Percentiles rank a stretch among this genome's conserved stretches.
Conservation (phyloP, 2,888 invertebrate species). For the Drosophila multiciliata region DNA sequence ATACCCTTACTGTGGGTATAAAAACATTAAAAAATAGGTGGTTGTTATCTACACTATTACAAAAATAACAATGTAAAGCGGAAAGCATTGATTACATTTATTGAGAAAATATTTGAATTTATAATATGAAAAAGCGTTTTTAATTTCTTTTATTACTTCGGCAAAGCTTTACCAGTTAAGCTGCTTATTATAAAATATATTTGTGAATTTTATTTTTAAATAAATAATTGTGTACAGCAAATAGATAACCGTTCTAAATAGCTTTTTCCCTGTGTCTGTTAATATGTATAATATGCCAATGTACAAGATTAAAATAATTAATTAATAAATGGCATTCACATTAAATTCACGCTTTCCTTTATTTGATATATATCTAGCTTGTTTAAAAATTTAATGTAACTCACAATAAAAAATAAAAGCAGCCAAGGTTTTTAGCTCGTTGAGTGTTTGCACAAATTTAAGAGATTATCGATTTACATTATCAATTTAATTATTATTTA, state of each 20-base stretch:
- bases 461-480: no score
- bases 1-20: constrained; percentile 39
- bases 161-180: background rate
- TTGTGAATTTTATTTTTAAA: background rate
- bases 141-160: no score
- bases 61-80: background rate
- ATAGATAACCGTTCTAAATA: no score
- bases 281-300: background rate
- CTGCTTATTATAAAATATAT: no score
- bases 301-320: background rate
- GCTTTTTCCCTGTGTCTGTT: background rate
- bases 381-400: background rate
- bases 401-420: background rate
- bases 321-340: background rate
- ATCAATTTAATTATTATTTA: no score
- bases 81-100: background rate
- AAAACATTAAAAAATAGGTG: background rate
- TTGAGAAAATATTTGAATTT: background rate
- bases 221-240: no score
- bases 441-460: background rate
- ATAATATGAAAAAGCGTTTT: background rate
- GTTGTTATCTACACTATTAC: background rate
- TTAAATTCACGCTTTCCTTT: background rate
- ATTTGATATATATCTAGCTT: background rate
- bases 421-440: background rate